Percentiles rank a stretch among this genome's conserved stretches.
Conservation (phyloP, 1,140 invertebrate species). For the Eufriesea mexicana region DNA sequence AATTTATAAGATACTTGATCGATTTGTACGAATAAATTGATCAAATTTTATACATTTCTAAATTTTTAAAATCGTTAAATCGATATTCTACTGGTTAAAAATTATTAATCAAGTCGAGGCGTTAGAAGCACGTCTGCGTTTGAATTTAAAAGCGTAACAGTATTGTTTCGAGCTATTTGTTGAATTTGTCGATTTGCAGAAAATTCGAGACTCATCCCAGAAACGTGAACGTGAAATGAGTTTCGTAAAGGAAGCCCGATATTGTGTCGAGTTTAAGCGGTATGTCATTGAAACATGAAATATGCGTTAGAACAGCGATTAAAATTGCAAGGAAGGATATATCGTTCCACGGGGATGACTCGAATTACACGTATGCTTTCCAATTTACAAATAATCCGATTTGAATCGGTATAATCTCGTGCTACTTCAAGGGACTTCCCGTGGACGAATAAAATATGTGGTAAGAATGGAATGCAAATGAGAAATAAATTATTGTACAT, state of each 20-base stretch:
- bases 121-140: no score
- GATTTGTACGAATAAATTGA: no score
- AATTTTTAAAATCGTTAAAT: no score
- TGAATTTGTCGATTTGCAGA: not conserved
- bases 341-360: not conserved
- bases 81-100: no score
- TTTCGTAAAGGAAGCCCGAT: not conserved
- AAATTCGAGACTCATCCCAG: not conserved
- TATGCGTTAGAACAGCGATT: constrained; percentile 8
- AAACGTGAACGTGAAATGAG: not conserved
- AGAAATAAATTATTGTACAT: not conserved
- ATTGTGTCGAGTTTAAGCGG: not conserved
- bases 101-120: no score
- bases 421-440: not conserved
- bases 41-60: no score
- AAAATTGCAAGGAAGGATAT: constrained; percentile 1
- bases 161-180: not conserved
- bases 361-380: not conserved
- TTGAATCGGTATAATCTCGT: not conserved
- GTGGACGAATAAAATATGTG: not conserved
- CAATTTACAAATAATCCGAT: not conserved
- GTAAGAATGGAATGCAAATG: not conserved
- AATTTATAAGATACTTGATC: no score
- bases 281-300: not conserved
- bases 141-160: not conserved